phyloP scores from a whole-genome alignment of 2,888 invertebrate genomes.

The Aproaerema taeniolella region DNA sequence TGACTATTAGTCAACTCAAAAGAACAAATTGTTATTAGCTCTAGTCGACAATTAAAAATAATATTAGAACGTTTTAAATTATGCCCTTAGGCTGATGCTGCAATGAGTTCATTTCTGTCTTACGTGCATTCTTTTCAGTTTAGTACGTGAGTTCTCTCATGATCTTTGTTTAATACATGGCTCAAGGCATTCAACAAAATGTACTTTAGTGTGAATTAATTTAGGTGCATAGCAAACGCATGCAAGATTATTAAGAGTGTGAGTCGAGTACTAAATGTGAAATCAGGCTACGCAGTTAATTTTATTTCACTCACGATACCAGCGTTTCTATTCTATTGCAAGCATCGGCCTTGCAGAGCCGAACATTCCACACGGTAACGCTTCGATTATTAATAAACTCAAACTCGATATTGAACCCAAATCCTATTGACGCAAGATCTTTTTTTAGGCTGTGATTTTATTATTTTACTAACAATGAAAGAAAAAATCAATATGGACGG shows the following conservation, averaged over 20 bases:
- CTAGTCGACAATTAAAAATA: no score
- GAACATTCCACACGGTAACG: conserved; percentile 74
- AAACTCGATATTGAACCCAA: conserved; percentile 68
- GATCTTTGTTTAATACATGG: no score
- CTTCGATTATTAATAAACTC: conserved; percentile 74
- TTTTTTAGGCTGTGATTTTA: conserved; percentile 63
- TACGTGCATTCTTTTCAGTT: no score
- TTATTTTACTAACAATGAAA: conserved; percentile 73
- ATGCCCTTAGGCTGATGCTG: no score
- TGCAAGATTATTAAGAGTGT: no score
- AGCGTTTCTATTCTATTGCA: conserved; percentile 64
- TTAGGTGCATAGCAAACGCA: conserved; percentile 8
- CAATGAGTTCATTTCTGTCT: no score
- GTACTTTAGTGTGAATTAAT: conserved; percentile 3
- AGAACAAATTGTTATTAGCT: no score
- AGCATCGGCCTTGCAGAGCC: conserved; percentile 71
- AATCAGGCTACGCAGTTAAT: conserved; percentile 56
- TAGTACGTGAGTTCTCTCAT: no score
- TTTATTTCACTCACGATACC: conserved; percentile 70
- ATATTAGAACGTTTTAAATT: no score
- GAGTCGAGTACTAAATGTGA: conserved; percentile 50
- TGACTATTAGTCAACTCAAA: no score
- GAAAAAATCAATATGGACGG: conserved; percentile 75
- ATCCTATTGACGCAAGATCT: conserved; percentile 62
- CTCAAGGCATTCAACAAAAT: not conserved